Conservation (phyloP, 2,797 vertebrate genomes). For the Sphaeramia orbicularis region DNA sequence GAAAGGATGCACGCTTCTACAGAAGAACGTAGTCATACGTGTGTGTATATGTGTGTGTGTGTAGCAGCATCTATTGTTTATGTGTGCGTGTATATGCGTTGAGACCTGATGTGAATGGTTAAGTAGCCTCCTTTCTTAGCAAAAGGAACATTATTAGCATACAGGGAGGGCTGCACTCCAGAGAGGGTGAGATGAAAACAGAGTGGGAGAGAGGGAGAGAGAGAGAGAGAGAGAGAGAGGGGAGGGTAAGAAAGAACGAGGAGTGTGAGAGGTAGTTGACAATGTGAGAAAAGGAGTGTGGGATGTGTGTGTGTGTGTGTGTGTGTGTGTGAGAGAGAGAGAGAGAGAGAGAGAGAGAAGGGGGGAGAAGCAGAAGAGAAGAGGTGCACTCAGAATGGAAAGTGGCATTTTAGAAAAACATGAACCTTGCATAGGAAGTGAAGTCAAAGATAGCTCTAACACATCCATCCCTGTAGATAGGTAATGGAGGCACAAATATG, state of each 20-base stretch:
- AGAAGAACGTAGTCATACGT: no score
- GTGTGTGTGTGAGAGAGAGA: background rate
- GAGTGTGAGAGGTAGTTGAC: conserved; percentile 49
- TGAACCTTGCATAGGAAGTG: conserved; percentile 36
- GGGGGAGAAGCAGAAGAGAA: background rate
- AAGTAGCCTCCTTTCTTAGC: conserved; percentile 78
- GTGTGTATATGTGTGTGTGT: conserved; percentile 4
- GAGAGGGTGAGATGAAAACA: conserved; percentile 51
- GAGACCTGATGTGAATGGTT: conserved; percentile 76
- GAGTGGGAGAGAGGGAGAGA: conserved; percentile 37
- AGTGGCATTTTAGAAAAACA: conserved; percentile 49
- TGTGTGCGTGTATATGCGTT: conserved; percentile 39
- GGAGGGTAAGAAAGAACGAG: conserved; percentile 7
- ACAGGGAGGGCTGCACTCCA: conserved; percentile 49
- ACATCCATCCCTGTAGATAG: conserved; percentile 29
- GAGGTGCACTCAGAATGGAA: conserved; percentile 19
- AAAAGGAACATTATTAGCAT: conserved; percentile 79
- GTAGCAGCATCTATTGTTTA: conserved; percentile 18
- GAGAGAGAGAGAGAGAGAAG: background rate
- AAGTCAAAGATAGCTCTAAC: conserved; percentile 59
- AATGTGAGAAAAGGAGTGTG: conserved; percentile 64
- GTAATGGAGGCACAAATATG: conserved; percentile 39
- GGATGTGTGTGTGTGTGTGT: no score
- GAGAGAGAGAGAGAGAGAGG: conserved; percentile 31
- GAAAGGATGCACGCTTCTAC: no score